phyloP scores from a whole-genome alignment of 2,797 vertebrate species.

The Xyrichtys novacula region DNA sequence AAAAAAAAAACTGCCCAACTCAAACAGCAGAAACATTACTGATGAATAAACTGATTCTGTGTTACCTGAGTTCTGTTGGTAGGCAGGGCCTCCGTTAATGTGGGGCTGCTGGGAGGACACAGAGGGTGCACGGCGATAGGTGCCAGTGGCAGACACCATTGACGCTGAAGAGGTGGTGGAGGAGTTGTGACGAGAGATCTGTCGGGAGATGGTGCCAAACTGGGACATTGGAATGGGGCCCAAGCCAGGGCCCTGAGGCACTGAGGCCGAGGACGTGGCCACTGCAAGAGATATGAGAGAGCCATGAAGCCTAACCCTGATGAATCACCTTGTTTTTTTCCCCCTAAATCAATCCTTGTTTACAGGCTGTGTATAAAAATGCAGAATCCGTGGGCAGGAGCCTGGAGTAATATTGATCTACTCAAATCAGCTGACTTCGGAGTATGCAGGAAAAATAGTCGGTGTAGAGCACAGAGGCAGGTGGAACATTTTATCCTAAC shows the following conservation, averaged over 20 bases:
- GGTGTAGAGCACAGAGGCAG: no score
- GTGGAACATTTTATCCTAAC: no score
- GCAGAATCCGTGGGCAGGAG: no score
- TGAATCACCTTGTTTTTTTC: not conserved
- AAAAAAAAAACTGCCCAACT: no score
- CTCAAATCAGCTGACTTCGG: no score
- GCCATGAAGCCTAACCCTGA: not conserved
- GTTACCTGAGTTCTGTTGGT: constrained; percentile 94
- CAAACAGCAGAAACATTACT: no score
- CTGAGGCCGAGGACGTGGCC: constrained; percentile 77
- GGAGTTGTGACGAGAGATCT: constrained; percentile 98
- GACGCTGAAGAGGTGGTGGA: constrained; percentile 95
- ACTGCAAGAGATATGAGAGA: constrained; percentile 35
- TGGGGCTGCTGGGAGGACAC: constrained; percentile 97
- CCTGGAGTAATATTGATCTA: no score
- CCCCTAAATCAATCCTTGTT: no score
- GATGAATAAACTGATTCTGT: not conserved
- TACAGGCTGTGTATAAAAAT: no score
- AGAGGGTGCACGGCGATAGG: constrained; percentile 97
- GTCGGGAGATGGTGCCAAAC: constrained; percentile 99
- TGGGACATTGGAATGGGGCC: constrained; percentile 98
- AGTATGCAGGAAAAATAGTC: no score
- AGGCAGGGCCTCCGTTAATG: constrained; percentile 96
- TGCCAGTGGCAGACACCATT: constrained; percentile 97
- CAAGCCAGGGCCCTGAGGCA: constrained; percentile 88